phyloP scores from a whole-genome alignment of 2,888 invertebrate genomes.

The Achlya flavicornis region DNA sequence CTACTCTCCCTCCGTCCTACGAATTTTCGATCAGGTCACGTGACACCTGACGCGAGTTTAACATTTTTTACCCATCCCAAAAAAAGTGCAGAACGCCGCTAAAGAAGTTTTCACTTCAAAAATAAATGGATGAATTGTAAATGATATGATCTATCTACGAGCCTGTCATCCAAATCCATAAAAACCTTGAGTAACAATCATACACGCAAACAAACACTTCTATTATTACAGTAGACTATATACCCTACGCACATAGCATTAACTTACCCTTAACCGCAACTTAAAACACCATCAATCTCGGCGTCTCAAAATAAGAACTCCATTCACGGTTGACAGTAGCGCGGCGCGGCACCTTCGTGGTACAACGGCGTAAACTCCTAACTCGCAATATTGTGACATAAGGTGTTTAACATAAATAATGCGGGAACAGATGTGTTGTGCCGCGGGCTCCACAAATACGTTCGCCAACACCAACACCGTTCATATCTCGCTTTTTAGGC shows the following conservation, averaged over 20 bases:
- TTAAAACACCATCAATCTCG: constrained; percentile 3
- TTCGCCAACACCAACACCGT: constrained; percentile 54
- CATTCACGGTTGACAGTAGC: constrained; percentile 43
- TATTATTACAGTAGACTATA: no score
- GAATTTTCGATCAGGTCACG: no score
- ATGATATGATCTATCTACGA: no score
- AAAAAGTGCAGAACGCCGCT: no score
- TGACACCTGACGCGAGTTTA: no score
- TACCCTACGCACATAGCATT: neutral
- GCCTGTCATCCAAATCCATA: no score
- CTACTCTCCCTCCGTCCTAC: no score
- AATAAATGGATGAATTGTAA: no score
- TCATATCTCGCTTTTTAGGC: constrained; percentile 58
- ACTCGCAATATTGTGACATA: constrained; percentile 83
- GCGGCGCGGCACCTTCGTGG: constrained; percentile 41
- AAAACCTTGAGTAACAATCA: no score
- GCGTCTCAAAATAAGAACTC: constrained; percentile 69
- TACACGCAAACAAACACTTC: neutral
- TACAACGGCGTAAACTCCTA: constrained; percentile 69
- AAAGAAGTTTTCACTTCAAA: no score
- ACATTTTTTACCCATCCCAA: no score
- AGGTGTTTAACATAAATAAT: constrained; percentile 84
- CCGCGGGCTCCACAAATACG: constrained; percentile 79
- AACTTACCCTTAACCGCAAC: neutral
- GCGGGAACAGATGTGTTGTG: constrained; percentile 79